Conservation (phyloP, 2,113 vertebrate species). For the Antidorcas marsupialis region DNA sequence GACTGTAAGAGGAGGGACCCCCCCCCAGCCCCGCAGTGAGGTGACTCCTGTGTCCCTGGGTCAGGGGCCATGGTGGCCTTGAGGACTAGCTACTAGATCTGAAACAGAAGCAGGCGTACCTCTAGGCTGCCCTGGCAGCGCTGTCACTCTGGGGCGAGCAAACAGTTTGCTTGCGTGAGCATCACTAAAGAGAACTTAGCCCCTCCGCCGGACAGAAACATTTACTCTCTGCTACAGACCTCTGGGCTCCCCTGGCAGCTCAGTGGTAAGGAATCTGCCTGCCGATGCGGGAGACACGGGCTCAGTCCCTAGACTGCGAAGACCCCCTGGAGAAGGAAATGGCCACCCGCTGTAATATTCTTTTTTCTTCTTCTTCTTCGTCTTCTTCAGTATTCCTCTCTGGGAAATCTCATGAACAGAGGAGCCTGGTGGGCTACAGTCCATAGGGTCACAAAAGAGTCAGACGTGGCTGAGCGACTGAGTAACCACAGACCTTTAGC, state of each 20-base stretch:
- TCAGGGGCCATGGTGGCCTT: accelerated
- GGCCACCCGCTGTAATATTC: not conserved
- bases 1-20: not conserved
- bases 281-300: accelerated
- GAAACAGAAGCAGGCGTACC: not conserved
- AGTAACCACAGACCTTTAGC: not conserved
- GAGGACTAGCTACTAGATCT: accelerated
- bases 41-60: accelerated
- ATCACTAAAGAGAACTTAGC: not conserved
- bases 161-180: not conserved
- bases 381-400: not conserved
- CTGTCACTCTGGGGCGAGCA: not conserved
- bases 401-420: not conserved
- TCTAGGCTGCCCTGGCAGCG: accelerated
- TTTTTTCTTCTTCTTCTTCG: not conserved
- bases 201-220: not conserved
- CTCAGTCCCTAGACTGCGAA: not conserved
- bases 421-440: not conserved
- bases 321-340: not conserved
- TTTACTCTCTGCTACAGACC: accelerated
- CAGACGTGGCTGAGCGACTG: not conserved
- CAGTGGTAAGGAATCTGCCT: not conserved
- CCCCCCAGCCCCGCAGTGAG: accelerated
- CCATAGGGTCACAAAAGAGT: not conserved
- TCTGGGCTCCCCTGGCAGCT: not conserved